Evolutionary conservation across 1,140 invertebrate species (phyloP).

Genomic region (Drosophila repleta): DNA sequence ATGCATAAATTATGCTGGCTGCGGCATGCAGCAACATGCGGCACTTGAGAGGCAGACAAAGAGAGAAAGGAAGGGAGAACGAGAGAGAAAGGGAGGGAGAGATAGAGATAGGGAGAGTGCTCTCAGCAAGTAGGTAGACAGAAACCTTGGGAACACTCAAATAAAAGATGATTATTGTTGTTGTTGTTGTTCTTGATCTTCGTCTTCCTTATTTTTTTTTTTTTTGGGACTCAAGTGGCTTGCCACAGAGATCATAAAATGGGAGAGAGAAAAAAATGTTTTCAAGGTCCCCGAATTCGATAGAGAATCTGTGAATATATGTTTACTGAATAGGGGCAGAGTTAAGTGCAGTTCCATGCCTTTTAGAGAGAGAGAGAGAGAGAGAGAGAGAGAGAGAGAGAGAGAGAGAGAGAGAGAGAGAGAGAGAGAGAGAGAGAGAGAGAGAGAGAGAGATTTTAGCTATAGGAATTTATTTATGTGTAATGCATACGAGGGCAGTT

Average conservation of each 20-base stretch:
- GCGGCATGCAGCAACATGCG: conserved; percentile 31
- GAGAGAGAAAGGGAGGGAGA: background rate
- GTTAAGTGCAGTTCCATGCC: background rate
- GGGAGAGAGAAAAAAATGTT: conserved; percentile 3
- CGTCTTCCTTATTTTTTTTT: background rate
- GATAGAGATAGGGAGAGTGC: background rate
- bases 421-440: too few relatives aligned
- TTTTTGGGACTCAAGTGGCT: conserved; percentile 13
- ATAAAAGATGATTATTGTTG: conserved; percentile 12
- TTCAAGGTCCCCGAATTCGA: conserved; percentile 34
- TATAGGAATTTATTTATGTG: too few relatives aligned
- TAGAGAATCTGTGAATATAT: conserved; percentile 16
- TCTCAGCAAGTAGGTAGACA: conserved; percentile 28
- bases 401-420: too few relatives aligned
- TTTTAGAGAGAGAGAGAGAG: too few relatives aligned
- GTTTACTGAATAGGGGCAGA: background rate
- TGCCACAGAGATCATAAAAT: conserved; percentile 17
- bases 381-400: too few relatives aligned
- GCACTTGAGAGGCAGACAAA: conserved; percentile 32
- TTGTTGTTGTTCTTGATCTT: conserved; percentile 12
- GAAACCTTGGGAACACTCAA: conserved; percentile 24
- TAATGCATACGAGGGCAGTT: too few relatives aligned
- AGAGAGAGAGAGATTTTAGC: too few relatives aligned
- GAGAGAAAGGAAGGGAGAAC: background rate
- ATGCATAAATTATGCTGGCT: conserved; percentile 69